Evolutionary conservation across 2,113 vertebrate species (phyloP), one percentile per base, ranked within the genome.

Genomic region (Cottus gobio): DNA sequence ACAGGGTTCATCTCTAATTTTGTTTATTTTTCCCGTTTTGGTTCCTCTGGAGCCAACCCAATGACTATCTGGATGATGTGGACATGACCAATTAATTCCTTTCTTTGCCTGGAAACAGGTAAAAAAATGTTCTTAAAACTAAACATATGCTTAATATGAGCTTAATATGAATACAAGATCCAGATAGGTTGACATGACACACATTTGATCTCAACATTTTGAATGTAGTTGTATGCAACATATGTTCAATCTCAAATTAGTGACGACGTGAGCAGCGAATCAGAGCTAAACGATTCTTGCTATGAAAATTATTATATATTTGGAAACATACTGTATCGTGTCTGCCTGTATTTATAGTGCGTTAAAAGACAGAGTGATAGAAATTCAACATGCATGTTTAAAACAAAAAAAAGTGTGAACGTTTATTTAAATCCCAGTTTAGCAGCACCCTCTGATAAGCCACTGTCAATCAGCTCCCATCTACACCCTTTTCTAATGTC

Each of bases 1-100:
- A 79, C 76, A 79, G 46, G 54, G 63, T 56, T 72, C n/a, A 64
- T 80, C 71, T 50, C 28, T n/a, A n/a, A n/a, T n/a, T n/a, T n/a
- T n/a, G n/a, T n/a, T n/a, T n/a, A n/a, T n/a, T n/a, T n/a, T n/a
- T n/a, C n/a, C n/a, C n/a, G n/a, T n/a, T n/a, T 72, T 68, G 42
- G 57, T 72, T 78, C 50, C 57, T 36, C 57, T 31, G 58, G n/a
- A 52, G 34, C 24, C 7, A 68, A 58, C 66, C 63, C 50, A 65
- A 56, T 37, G 48, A 64, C 56, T 62, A n/a, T 50, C 36, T 52
- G 56, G 26, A 58, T 58, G 31, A 37, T 24, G 39, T 50, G 66
- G 37, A 62, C 62, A 85, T 70, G 34, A 81, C 69, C 63, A 72
- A 64, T 36, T 2, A 22, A 67, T 71, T 67, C n/a, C 56, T 15